A percentile compares a stretch with the other conserved stretches of the same genome.
Evolutionary conservation across 2,113 vertebrate species (phyloP).

Genomic region (Emydocephalus ijimae): DNA sequence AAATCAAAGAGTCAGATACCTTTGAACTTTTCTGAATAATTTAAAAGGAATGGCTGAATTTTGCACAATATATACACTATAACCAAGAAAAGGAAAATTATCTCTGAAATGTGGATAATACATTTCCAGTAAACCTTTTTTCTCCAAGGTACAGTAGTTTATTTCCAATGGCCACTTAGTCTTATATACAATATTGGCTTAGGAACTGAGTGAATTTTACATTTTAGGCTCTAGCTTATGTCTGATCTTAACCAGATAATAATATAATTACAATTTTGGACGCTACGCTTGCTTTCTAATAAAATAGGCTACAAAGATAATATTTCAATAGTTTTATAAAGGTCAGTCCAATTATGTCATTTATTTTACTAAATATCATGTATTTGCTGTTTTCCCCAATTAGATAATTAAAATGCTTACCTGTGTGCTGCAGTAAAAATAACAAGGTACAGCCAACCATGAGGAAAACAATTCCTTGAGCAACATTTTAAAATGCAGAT

Average conservation of each 20-base stretch:
- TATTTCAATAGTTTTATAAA: slow-evolving; percentile 36
- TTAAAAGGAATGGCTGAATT: neutral
- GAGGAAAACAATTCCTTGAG: slow-evolving; percentile 33
- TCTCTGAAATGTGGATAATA: neutral
- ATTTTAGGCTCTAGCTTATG: slow-evolving; percentile 30
- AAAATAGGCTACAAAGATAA: slow-evolving; percentile 26
- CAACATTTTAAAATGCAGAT: slow-evolving; percentile 43
- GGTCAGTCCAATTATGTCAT: slow-evolving; percentile 9
- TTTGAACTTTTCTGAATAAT: neutral
- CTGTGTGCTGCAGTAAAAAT: slow-evolving; percentile 36
- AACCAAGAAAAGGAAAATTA: slow-evolving; percentile 4
- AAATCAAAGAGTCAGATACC: neutral
- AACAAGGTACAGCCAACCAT: slow-evolving; percentile 22
- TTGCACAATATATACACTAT: neutral
- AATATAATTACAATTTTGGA: slow-evolving; percentile 44
- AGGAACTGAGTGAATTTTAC: neutral
- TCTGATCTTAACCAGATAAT: slow-evolving; percentile 5
- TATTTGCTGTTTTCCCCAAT: slow-evolving; percentile 8
- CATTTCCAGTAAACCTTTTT: neutral
- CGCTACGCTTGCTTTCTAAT: slow-evolving; percentile 31
- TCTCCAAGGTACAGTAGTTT: neutral
- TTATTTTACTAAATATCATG: slow-evolving; percentile 17
- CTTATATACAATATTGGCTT: neutral
- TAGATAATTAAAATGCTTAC: slow-evolving; percentile 37
- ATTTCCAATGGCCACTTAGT: neutral